Conservation (phyloP, 2,888 invertebrate species). For the Pammene fasciana region DNA sequence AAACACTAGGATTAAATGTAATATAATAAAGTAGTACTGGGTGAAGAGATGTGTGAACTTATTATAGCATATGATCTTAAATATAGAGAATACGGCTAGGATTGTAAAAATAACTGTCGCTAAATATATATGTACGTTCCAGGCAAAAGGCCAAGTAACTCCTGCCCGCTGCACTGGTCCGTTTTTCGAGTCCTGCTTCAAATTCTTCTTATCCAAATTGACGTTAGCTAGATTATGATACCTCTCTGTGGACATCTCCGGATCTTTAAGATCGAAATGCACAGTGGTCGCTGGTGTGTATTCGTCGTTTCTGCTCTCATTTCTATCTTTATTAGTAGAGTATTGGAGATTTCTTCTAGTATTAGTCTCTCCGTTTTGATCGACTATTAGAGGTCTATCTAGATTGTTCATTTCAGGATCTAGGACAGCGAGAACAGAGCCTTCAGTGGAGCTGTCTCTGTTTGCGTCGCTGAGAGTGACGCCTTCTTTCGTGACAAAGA, state of each 20-base stretch:
- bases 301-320: conserved; percentile 71
- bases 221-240: conserved; percentile 85
- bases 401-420: conserved; percentile 81
- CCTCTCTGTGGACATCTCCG: conserved; percentile 80
- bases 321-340: conserved; percentile 69
- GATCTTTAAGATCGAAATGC: conserved; percentile 76
- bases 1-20: conserved; percentile 91
- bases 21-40: conserved; percentile 93
- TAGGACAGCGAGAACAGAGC: conserved; percentile 75
- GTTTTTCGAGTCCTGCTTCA: conserved; percentile 71
- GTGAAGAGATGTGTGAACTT: conserved; percentile 93
- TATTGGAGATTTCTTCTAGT: conserved; percentile 79
- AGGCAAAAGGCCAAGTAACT: conserved; percentile 91
- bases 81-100: conserved; percentile 92
- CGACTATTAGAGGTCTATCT: conserved; percentile 77
- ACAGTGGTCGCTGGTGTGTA: conserved; percentile 75
- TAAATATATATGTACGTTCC: conserved; percentile 95
- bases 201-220: conserved; percentile 79
- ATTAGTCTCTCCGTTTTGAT: conserved; percentile 79
- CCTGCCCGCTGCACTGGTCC: conserved; percentile 77
- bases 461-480: conserved; percentile 75
- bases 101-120: conserved; percentile 93
- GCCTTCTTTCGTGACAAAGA: conserved; percentile 74
- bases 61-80: conserved; percentile 93
- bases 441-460: conserved; percentile 76